Evolutionary conservation across 2,888 invertebrate species (phyloP).

Genomic region (Heliconius sara): DNA sequence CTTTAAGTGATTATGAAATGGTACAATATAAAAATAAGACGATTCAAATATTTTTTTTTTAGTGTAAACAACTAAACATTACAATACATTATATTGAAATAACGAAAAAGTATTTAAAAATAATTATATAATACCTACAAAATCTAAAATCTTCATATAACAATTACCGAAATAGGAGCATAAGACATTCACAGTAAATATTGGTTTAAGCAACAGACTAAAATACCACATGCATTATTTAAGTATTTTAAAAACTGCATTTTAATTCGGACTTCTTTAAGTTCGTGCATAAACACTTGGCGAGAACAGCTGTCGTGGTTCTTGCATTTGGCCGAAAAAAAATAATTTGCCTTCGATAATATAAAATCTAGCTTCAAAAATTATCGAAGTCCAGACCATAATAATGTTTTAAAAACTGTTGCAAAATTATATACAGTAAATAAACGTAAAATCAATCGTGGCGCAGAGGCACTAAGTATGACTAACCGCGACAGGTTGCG

Average conservation of each 20-base stretch:
- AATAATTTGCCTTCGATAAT: background rate
- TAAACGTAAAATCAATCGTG: background rate
- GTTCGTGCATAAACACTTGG: background rate
- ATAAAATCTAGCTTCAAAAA: background rate
- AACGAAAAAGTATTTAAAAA: no score
- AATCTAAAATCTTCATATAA: background rate
- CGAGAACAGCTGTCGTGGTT: background rate
- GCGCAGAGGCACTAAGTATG: no score
- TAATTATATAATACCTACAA: no score
- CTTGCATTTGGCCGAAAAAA: background rate
- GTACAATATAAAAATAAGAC: no score
- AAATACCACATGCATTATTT: background rate
- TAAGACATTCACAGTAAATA: background rate
- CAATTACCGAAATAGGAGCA: background rate
- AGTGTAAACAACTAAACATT: no score
- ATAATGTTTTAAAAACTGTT: background rate
- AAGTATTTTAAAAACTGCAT: slow-evolving; percentile 4
- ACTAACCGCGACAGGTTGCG: background rate
- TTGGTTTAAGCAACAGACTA: background rate
- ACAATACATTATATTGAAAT: no score
- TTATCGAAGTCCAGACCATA: background rate
- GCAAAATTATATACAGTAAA: background rate
- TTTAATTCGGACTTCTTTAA: background rate
- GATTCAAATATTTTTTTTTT: no score
- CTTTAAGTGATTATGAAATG: no score